Base-by-base conservation (phyloP, 2,888 invertebrate species). In the Aquatica leii region DNA sequence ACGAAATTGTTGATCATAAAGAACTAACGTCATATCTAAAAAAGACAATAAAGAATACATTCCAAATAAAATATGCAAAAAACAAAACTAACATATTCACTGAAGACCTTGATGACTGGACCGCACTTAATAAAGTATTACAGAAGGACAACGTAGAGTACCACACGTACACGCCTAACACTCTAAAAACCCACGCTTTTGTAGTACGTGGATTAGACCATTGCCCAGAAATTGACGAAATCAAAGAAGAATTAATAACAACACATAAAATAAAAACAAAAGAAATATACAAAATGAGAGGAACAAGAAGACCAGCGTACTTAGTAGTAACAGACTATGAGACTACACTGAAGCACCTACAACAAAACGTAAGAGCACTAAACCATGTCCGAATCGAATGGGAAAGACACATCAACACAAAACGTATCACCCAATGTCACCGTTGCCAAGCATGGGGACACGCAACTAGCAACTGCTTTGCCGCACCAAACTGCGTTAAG, bases 391-490 rank as follows among this genome's bases (percentile, higher is more conserved):
- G 14, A 12, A 35, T 74, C 0, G 35, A 4, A 0, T 74, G 73
- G 75, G 69, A 70, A 57, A 59, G 57, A 3, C 70, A 74, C 37
- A 48, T 21, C 0, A 76, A 66, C 14, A 71, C 70, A 15, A 69
- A 67, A 49, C 57, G 60, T 59, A 60, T 70, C 1, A 66, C 66
- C 0, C 73, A 75, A 56, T 74, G 72, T 49, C 73, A 74, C 43
- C 57, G 69, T 5, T 76, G 74, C 35, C 74, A 76, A 62, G 57
- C 62, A 11, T 74, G 71, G 72, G 71, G 72, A 0, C 74, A 74
- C 59, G 74, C 73, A 1, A 69, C 72, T 1, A 14, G 50, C 0
- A 73, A 73, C 31, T 75, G 75, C 34, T 61, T 52, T 9, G 70
- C 63, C 4, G 50, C 62, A 11, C 69, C 73, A 1, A 70, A 50